These are phyloP conservation scores for Pogonocichla stellata DNA, from an alignment of 2,113 vertebrate genomes.

Conservation along the genomic window DNA sequence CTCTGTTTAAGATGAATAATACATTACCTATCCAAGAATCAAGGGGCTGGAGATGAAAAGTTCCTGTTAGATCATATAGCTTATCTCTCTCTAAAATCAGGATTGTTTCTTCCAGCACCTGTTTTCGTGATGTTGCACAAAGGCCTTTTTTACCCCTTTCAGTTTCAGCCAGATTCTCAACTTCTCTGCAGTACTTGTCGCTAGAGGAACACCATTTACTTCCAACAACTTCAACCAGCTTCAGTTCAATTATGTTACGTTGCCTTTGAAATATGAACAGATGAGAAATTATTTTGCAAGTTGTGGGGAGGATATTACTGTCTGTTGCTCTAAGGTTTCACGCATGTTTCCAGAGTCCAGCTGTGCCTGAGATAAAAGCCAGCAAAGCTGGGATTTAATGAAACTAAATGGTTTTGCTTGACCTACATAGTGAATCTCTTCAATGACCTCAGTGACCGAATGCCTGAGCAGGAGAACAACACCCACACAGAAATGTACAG, in stretches of 20 bases:
- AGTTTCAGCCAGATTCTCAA: neutral
- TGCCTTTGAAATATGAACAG: neutral
- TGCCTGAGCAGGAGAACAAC: neutral
- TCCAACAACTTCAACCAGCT: neutral
- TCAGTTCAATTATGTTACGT: neutral
- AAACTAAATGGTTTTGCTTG: neutral
- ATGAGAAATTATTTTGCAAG: neutral
- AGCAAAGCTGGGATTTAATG: neutral
- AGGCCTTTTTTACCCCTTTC: neutral
- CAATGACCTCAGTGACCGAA: neutral
- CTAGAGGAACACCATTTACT: neutral
- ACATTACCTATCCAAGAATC: neutral
- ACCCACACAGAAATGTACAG: neutral
- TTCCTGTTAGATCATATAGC: neutral
- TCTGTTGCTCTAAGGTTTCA: neutral
- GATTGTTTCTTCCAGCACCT: neutral
- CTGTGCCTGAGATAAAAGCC: neutral
- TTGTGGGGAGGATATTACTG: neutral
- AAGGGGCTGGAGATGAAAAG: neutral
- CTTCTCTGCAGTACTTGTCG: neutral
- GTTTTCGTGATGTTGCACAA: neutral
- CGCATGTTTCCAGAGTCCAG: neutral
- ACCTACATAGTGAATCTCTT: neutral
- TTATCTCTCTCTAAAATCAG: neutral
- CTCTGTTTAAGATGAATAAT: neutral